Base-by-base conservation (phyloP, 2,888 invertebrate genomes). In the Yponomeuta cagnagella region DNA sequence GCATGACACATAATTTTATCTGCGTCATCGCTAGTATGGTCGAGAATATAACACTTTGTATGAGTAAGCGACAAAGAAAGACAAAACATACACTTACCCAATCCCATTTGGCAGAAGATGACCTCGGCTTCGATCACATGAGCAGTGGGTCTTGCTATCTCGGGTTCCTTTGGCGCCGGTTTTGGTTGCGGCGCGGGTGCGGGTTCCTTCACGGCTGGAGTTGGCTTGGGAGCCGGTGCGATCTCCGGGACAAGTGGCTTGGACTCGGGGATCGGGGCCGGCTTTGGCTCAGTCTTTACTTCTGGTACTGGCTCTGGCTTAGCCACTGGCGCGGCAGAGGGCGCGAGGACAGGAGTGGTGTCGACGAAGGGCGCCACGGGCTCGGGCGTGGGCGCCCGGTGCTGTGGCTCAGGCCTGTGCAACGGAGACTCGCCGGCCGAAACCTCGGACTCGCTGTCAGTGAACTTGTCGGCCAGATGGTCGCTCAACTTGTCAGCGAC, bases 51-150 rank as follows among this genome's bases (percentile, higher is more conserved):
- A n/a, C 68, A 68, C 43, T 43, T 68, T 23, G 67, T 64, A 63
- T 9, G n/a, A n/a, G 63, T 9, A 30, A 63, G 9, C 63, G n/a
- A 63, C 9, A 30, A n/a, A 63, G 9, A 9, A n/a, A 63, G 63
- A 23, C 37, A 37, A 37, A 43, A 43, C 43, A 43, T 43, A 8
- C 37, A 88, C 93, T 95, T 82, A 95, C 95, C 95, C 70, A 95
- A 88, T 78, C 95, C 95, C 93, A 95, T 95, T 84, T 94, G 94
- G 83, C 94, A 93, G 89, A 95, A 95, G 79, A 95, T 94, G 75
- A 95, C 94, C 79, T 95, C 95, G 66, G 95, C 94, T 78, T 94
- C 94, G 74, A 94, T 94, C 80, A 93, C 89, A 79, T 91, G 91
- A 58, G 93, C 89, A 72, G 86, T 78, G 72, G 69, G 68, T 48